Evolutionary conservation across 2,113 vertebrate species (phyloP).

Genomic region (Myrmophylax atrothorax): DNA sequence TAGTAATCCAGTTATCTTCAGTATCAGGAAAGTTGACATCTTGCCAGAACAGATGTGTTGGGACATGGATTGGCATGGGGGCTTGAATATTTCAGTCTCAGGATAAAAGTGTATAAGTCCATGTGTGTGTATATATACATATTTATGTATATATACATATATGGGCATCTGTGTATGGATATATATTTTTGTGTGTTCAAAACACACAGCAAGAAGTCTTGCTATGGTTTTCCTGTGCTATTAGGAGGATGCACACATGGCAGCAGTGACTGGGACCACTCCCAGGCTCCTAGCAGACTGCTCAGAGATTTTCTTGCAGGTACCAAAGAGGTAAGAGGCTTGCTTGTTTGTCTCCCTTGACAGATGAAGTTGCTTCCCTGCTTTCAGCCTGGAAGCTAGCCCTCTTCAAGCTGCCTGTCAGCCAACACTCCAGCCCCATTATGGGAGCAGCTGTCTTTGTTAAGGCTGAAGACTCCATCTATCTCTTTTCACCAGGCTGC

Average conservation of each 20-base stretch:
- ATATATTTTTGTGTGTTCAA: not conserved
- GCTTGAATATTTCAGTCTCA: not conserved
- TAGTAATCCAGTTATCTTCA: slow-evolving; percentile 14
- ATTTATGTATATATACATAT: not conserved
- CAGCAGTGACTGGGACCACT: not conserved
- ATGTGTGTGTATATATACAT: fast-evolving
- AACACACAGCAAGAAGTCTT: not conserved
- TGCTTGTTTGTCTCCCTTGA: not conserved
- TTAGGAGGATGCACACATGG: not conserved
- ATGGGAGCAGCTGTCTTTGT: not conserved
- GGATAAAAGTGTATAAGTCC: not conserved
- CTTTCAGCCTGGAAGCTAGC: not conserved
- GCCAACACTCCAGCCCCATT: not conserved
- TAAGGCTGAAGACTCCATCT: not conserved
- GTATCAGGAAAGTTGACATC: not conserved
- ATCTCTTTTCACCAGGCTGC: not conserved
- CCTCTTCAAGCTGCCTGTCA: not conserved
- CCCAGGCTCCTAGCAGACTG: not conserved
- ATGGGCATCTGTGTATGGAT: fast-evolving
- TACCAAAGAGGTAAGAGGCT: not conserved
- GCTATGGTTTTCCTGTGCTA: not conserved
- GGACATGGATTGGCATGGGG: not conserved
- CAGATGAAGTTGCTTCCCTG: not conserved
- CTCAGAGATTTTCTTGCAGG: not conserved
- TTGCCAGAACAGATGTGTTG: not conserved